Evolutionary conservation across 2,888 invertebrate species (phyloP), one percentile per base, ranked within the genome.

Genomic region (Patella ulyssiponensis): DNA sequence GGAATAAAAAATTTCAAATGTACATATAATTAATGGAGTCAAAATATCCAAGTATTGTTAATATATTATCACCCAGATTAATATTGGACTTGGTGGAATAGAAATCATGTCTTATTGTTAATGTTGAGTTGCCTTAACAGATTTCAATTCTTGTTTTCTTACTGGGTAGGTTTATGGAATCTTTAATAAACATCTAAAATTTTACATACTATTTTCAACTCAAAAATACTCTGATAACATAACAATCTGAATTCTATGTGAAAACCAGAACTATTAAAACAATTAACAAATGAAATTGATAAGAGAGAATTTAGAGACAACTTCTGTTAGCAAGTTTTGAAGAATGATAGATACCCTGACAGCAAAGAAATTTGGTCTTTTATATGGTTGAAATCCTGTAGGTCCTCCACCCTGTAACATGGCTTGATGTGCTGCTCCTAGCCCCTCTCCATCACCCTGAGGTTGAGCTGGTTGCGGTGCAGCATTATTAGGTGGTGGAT

Each of bases 331-430:
- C 5, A 20, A 53, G 20, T n/a, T 20, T 14, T 4, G 20, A 23
- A 33, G 52, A 71, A 52, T 17, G n/a, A 52, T 27, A 72, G 85
- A 76, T 81, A 88, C 88, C 84, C 87, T 86, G 51, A 86, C 81
- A 71, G 83, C 83, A 73, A 88, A 88, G 44, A 88, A 76, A 17
- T 82, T 79, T 64, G 88, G 98, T 70, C 95, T 94, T n/a, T 94
- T 94, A 91, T 98, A 99, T 0, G 98, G 97, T 92, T 98, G 97
- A 91, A 96, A 97, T 44, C 96, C 96, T 54, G 91, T 89, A 33
- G 95, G 94, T 23, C 93, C 93, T 87, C 97, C 96, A 74, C 97
- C 94, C 87, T 97, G 95, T 88, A 97, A 93, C 80, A 98, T 92
- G 0, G 89, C 89, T 71, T 88, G 87, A 71, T 89, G 88, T 12